Conservation (phyloP, 2,888 invertebrate genomes). For the Platycheirus albimanus region DNA sequence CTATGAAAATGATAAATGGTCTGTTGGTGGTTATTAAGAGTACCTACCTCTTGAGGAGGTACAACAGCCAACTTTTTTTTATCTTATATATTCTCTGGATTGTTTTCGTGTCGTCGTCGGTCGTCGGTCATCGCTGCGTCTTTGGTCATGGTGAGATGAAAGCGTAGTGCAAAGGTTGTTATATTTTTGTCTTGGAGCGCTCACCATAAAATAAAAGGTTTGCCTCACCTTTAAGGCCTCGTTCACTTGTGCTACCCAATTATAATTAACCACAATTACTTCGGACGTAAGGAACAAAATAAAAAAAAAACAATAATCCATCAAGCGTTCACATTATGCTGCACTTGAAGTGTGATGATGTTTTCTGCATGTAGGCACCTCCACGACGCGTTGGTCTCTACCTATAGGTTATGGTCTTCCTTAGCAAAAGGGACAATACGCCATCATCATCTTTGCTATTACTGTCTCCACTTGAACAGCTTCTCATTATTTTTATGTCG, state of each 20-base stretch:
- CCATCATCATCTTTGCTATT: constrained; percentile 45
- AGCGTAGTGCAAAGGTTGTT: constrained; percentile 55
- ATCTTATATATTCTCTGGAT: neutral
- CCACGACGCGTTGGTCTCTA: too few relatives aligned
- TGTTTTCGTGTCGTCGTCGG: constrained; percentile 2
- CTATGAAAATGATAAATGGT: constrained; percentile 66
- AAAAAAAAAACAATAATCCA: constrained; percentile 50
- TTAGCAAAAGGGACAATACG: constrained; percentile 43
- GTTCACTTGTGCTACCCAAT: constrained; percentile 56
- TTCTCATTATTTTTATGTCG: constrained; percentile 51
- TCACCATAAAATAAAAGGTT: constrained; percentile 28
- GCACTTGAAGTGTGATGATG: constrained; percentile 35
- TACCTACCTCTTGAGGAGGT: constrained; percentile 20
- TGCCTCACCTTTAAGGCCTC: constrained; percentile 37
- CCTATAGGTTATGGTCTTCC: neutral
- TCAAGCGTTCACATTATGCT: constrained; percentile 56
- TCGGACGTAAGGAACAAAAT: constrained; percentile 26
- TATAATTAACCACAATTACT: constrained; percentile 70
- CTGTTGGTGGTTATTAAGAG: constrained; percentile 71
- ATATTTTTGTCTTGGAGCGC: neutral
- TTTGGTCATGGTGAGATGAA: constrained; percentile 1
- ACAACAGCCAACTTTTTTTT: neutral
- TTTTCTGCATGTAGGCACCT: neutral
- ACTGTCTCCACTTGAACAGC: constrained; percentile 65
- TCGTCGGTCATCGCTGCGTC: constrained; percentile 3